Base-by-base conservation (phyloP, 2,888 invertebrate species). In the Pocota personata region DNA sequence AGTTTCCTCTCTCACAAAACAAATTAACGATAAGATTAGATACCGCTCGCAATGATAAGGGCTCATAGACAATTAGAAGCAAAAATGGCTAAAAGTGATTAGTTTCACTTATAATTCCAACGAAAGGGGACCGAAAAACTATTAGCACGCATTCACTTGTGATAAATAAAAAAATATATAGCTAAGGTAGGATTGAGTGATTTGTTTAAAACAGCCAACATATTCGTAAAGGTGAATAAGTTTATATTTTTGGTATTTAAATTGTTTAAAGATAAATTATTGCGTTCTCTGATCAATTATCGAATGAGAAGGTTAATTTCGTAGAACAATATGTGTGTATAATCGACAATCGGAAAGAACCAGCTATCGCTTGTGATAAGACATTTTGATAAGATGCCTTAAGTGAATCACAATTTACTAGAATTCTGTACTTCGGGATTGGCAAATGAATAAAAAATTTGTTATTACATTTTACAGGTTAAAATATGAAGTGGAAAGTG, bases 21-120 rank as follows among this genome's bases (percentile, higher is more conserved):
- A 67, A 37, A 32, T 32, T 14, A 62, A 21, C 58, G 72, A 78
- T 72, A 78, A 83, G 83, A 83, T 78, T 55, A 83, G 83, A 83
- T 80, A 75, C 5, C 24, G 27, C 24, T 64, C 5, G 19, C 64
- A 40, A 21, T 35, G 75, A 75, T 79, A 83, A 79, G 67, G 24
- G 12, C 24, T 30, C 40, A 27, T 55, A 12, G 27, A 58, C 19
- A 58, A n/a, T 57, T 43, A 10, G 7, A 24, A 27, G 35, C 48
- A 12, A 14, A 57, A 60, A 46, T 52, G 67, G 21, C 62, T 62
- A 57, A 32, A 46, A 3, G 0, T 19, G 58, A 66, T 83, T 78
- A 83, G 78, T 83, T 83, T 62, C 24, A 40, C 14, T 57, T 57
- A 12, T 30, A 30, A 46, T 60, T 57, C 24, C 55, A 60, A 37